Evolutionary conservation across 2,888 invertebrate species (phyloP), one percentile per base, ranked within the genome.

Genomic region (Philereme transversata): DNA sequence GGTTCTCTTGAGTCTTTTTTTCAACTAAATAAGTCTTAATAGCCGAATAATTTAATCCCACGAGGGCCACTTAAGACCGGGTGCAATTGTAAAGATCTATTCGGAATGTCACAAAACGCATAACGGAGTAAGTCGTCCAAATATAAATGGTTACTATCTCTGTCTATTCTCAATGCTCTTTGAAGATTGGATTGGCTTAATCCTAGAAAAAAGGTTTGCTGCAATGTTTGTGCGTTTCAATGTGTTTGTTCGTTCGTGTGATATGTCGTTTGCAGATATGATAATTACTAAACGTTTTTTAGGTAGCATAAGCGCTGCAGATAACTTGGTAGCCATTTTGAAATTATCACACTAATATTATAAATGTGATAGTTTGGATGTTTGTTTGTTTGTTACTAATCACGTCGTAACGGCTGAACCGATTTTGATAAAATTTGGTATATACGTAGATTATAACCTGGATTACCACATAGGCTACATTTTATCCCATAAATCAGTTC

Each of bases 131-230:
- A 78, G 60, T 73, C 74, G 78, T 62, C 54, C 61, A 53, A 46
- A 60, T 54, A 52, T 35, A 51, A 54, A 58, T 50, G 53, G 38
- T 56, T 46, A 38, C 58, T 63, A 59, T 35, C 52, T 61, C 51
- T 11, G 59, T 70, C 69, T 56, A 46, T 41, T 55, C 53, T 58
- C 36, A 57, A 51, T 51, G 51, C 22, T 62, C 56, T 63, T 58
- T 56, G 60, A 55, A 73, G 76, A 87, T 88, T 83, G 84, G 84
- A 86, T 88, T 86, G 76, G 68, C 64, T 61, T 87, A 86, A 87
- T 81, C 82, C 78, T 62, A 52, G 70, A 77, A 85, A 86, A 85
- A 63, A 46, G 71, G 62, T 63, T 71, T 65, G 67, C 64, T 69
- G 73, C 76, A 81, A 81, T 65, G 78, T 73, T 76, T 72, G 71